These are phyloP conservation scores for Leptinotarsa peninsularis DNA, from an alignment of 2,888 invertebrate genomes.

Conservation along the genomic window DNA sequence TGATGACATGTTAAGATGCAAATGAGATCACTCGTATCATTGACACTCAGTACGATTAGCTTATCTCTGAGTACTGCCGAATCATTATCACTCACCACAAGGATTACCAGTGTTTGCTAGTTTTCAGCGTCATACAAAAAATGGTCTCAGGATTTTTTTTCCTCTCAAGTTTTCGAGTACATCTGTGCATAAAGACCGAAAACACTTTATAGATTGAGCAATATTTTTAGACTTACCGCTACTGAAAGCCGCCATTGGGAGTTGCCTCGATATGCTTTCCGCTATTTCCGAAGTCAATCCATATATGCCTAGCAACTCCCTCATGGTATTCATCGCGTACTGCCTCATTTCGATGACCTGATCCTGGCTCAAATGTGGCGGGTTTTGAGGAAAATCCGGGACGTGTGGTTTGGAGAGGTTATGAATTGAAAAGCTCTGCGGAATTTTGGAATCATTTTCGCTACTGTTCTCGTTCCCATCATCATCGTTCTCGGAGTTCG, in stretches of 20 bases:
- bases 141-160: too few species aligned
- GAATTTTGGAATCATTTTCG: conserved; percentile 60
- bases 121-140: too few species aligned
- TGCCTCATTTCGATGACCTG: conserved; percentile 75
- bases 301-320: conserved; percentile 81
- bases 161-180: too few species aligned
- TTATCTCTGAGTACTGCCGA: too few species aligned
- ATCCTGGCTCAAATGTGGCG: conserved; percentile 61
- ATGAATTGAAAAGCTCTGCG: conserved; percentile 58
- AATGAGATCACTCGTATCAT: too few species aligned
- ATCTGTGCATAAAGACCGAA: too few species aligned
- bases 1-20: too few species aligned
- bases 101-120: too few species aligned
- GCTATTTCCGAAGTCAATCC: conserved; percentile 80
- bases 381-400: conserved; percentile 52
- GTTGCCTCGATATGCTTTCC: conserved; percentile 76
- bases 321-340: conserved; percentile 84
- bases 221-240: conserved; percentile 68
- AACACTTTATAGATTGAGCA: too few species aligned
- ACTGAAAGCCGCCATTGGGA: conserved; percentile 78
- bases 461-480: conserved; percentile 59
- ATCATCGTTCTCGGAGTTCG: conserved; percentile 66
- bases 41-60: too few species aligned
- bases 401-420: conserved; percentile 65
- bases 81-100: too few species aligned